Percentiles rank a stretch among this genome's conserved stretches.
phyloP scores from a whole-genome alignment of 1,140 invertebrate species.

The Ectropis grisescens region DNA sequence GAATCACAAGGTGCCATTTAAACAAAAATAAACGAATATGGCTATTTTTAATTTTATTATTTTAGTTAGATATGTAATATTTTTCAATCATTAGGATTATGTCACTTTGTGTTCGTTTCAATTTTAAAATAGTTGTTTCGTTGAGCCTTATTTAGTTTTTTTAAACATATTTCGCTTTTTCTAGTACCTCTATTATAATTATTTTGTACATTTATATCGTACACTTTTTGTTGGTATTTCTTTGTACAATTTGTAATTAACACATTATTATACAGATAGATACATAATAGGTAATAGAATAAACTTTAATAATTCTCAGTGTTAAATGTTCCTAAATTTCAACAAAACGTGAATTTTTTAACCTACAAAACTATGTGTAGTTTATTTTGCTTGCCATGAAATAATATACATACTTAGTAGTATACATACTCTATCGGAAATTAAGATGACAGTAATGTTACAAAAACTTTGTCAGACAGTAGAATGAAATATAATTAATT shows the following conservation, averaged over 20 bases:
- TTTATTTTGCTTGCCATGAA: conserved; percentile 56
- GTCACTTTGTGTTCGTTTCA: conserved; percentile 56
- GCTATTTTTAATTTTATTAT: conserved; percentile 52
- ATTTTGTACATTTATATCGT: conserved; percentile 29
- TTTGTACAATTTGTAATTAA: conserved; percentile 8
- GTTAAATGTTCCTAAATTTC: conserved; percentile 69
- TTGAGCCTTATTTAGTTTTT: conserved; percentile 20
- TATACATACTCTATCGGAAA: no score
- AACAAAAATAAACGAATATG: conserved; percentile 45
- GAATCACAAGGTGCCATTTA: conserved; percentile 60
- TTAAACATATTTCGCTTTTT: no score
- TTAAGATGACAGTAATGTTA: no score
- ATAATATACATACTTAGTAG: conserved; percentile 6
- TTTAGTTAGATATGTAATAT: conserved; percentile 42
- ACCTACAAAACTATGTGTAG: conserved; percentile 22
- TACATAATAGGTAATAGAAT: conserved; percentile 57
- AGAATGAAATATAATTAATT: no score
- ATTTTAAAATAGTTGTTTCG: conserved; percentile 30
- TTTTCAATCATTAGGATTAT: conserved; percentile 39
- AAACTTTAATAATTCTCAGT: conserved; percentile 64
- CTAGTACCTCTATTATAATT: no score
- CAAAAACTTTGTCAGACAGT: no score
- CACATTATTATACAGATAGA: conserved; percentile 32
- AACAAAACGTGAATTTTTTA: conserved; percentile 59
- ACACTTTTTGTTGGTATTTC: conserved; percentile 8